Percentiles rank a stretch among this genome's conserved stretches.
Conservation (phyloP, 92 coral and sea anemone species). For the Plumapathes pennacea region DNA sequence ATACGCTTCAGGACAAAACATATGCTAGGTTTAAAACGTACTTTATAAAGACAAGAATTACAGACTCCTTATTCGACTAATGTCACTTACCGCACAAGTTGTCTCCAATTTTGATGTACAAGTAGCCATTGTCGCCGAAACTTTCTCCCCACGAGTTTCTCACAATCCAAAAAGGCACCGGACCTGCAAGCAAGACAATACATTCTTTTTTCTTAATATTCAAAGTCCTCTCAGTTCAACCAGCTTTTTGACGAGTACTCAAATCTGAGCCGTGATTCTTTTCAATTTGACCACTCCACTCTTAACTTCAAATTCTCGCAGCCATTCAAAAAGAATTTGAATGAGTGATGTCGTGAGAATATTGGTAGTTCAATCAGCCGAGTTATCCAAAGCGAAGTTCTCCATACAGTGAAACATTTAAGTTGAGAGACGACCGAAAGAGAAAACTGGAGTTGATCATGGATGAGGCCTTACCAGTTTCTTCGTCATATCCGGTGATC, state of each 20-base stretch:
- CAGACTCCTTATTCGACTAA: too few relatives aligned
- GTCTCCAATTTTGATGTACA: conserved; percentile 74
- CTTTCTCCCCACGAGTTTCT: conserved; percentile 93
- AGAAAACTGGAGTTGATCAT: neutral
- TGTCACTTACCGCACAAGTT: conserved; percentile 89
- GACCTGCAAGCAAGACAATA: conserved; percentile 26
- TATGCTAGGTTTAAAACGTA: too few relatives aligned
- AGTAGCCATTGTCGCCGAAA: conserved; percentile 80
- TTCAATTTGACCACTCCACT: too few relatives aligned
- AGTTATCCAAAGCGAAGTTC: neutral
- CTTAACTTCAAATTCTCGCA: too few relatives aligned
- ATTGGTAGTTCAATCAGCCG: neutral
- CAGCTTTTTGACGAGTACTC: too few relatives aligned
- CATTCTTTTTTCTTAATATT: neutral
- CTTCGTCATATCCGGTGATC: conserved; percentile 85
- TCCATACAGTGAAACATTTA: too few relatives aligned
- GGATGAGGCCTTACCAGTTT: conserved; percentile 36
- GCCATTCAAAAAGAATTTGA: too few relatives aligned
- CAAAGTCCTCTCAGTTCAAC: neutral
- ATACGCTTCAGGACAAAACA: too few relatives aligned
- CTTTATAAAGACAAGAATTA: too few relatives aligned
- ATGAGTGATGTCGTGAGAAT: neutral
- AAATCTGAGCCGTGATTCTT: too few relatives aligned
- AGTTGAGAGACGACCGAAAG: too few relatives aligned
- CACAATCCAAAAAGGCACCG: conserved; percentile 89